Percentiles rank a stretch among this genome's conserved stretches.
Conservation (phyloP, 2,888 invertebrate genomes). For the Heliconius ethilla region DNA sequence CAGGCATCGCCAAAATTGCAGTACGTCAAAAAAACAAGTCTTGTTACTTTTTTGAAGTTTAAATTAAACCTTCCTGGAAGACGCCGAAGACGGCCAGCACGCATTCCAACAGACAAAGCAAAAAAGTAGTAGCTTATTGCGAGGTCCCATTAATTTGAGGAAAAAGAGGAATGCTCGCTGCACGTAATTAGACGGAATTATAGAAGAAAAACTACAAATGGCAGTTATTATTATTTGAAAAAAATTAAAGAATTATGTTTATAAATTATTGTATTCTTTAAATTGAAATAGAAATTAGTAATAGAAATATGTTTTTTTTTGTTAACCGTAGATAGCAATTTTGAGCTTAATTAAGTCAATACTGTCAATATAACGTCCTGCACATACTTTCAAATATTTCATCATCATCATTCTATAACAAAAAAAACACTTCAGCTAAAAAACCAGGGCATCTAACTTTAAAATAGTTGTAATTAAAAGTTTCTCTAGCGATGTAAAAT, state of each 20-base stretch:
- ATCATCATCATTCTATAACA: background rate
- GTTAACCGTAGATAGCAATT: background rate
- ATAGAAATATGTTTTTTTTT: background rate
- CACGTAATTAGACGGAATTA: background rate
- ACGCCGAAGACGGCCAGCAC: background rate
- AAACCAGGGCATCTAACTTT: background rate
- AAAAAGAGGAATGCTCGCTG: background rate
- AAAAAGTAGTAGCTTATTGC: background rate
- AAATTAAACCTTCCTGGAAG: slow-evolving; percentile 25
- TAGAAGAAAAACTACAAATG: background rate
- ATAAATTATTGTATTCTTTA: background rate
- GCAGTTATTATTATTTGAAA: background rate
- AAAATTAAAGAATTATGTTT: background rate
- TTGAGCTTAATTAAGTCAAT: background rate
- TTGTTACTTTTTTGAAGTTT: slow-evolving; percentile 12
- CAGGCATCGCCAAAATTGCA: too few relatives aligned
- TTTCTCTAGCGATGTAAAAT: slow-evolving; percentile 1
- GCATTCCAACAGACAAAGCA: slow-evolving; percentile 12
- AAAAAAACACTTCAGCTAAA: background rate
- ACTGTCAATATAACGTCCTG: background rate
- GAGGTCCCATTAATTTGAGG: background rate
- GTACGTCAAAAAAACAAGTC: slow-evolving; percentile 20
- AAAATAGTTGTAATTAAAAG: background rate
- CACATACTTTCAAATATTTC: slow-evolving; percentile 2
- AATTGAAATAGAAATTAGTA: background rate